Conservation (phyloP, 2,113 vertebrate genomes). For the Aegypius monachus region DNA sequence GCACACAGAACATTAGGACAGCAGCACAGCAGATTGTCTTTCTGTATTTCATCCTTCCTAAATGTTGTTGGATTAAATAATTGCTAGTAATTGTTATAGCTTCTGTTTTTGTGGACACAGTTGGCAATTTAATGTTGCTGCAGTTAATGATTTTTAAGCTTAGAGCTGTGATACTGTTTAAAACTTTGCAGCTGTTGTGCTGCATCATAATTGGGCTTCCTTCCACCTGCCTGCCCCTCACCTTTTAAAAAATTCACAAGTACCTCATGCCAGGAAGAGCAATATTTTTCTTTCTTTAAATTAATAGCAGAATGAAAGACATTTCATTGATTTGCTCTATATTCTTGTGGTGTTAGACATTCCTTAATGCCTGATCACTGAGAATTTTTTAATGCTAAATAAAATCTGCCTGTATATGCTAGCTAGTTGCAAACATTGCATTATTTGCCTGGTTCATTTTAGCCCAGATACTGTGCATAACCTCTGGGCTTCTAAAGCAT, state of each 20-base stretch:
- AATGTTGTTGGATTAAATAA: not conserved
- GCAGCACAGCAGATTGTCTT: not conserved
- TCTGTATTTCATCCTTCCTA: not conserved
- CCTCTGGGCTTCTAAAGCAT: not conserved
- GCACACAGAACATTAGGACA: not conserved
- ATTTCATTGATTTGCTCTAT: not conserved
- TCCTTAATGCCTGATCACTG: not conserved
- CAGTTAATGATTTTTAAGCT: not conserved
- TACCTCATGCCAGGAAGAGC: not conserved
- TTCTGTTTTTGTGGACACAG: not conserved
- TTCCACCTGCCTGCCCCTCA: not conserved
- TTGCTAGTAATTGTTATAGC: not conserved
- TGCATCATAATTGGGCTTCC: not conserved
- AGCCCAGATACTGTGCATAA: not conserved
- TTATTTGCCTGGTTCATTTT: not conserved
- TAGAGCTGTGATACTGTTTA: not conserved
- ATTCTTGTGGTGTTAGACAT: not conserved
- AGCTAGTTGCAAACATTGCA: not conserved
- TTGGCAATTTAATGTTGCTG: not conserved
- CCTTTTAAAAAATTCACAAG: not conserved
- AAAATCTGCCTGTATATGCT: not conserved
- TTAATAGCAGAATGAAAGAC: not conserved
- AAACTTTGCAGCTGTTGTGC: not conserved
- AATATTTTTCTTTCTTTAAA: not conserved
- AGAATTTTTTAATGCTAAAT: not conserved